Percentiles rank a stretch among this genome's conserved stretches.
These are phyloP conservation scores for Apamea monoglypha DNA, from an alignment of 2,888 invertebrate species.

Conservation along the genomic window DNA sequence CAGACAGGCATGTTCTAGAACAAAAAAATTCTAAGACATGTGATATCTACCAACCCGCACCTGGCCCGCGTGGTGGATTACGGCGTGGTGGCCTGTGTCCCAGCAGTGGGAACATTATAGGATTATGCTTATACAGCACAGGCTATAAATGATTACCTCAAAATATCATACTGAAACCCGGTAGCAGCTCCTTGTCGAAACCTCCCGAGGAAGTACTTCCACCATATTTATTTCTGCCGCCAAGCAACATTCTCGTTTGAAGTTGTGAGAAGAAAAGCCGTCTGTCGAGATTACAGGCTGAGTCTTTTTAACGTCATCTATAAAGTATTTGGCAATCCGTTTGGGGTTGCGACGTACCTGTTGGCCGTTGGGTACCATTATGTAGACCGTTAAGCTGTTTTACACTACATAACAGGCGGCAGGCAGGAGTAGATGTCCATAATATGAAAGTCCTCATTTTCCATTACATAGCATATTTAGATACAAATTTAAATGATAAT, in stretches of 20 bases:
- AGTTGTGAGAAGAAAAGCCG: neutral
- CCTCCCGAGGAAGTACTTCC: neutral
- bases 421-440: too few species aligned
- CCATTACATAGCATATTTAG: neutral
- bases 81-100: too few species aligned
- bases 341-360: neutral
- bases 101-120: too few species aligned
- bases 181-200: neutral
- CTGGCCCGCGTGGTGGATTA: too few species aligned
- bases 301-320: neutral
- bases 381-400: too few species aligned
- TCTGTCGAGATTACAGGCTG: neutral
- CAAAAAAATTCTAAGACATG: too few species aligned
- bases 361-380: too few species aligned
- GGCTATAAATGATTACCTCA: neutral
- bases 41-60: too few species aligned
- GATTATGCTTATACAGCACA: neutral
- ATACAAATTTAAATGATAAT: neutral
- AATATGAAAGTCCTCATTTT: neutral
- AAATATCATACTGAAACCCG: neutral
- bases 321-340: neutral
- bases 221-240: neutral
- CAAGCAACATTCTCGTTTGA: neutral
- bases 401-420: too few species aligned
- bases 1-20: neutral